phyloP scores from a whole-genome alignment of 2,888 invertebrate species.

The Polylopha cassiicola region DNA sequence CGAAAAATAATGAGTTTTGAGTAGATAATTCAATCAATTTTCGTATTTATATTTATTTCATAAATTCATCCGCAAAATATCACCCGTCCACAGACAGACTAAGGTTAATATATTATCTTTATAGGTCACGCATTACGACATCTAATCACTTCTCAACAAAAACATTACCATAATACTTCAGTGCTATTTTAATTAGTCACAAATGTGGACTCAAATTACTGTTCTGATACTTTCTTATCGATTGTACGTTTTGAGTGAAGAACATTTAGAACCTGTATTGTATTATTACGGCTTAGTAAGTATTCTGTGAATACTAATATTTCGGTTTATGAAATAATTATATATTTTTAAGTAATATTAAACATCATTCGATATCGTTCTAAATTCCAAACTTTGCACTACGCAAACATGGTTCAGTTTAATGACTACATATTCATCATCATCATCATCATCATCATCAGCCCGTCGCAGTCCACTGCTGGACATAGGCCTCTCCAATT shows the following conservation, averaged over 20 bases:
- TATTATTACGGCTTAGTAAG: constrained; percentile 69
- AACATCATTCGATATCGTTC: not conserved
- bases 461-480: no score
- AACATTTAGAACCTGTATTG: constrained; percentile 46
- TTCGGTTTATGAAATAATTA: not conserved
- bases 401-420: not conserved
- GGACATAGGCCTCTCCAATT: no score
- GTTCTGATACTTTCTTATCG: constrained; percentile 34
- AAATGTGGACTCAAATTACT: constrained; percentile 42
- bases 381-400: no score
- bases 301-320: constrained; percentile 23
- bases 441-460: no score
- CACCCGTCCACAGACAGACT: no score
- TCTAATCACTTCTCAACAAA: constrained; percentile 22
- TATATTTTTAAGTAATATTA: not conserved
- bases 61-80: no score
- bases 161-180: no score
- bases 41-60: no score
- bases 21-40: no score
- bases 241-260: constrained; percentile 29
- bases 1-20: no score
- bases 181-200: constrained; percentile 22
- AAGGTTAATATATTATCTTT: constrained; percentile 65
- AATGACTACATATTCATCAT: no score
- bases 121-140: constrained; percentile 43